Evolutionary conservation across 2,797 vertebrate species (phyloP).

Genomic region (Mastacembelus armatus): DNA sequence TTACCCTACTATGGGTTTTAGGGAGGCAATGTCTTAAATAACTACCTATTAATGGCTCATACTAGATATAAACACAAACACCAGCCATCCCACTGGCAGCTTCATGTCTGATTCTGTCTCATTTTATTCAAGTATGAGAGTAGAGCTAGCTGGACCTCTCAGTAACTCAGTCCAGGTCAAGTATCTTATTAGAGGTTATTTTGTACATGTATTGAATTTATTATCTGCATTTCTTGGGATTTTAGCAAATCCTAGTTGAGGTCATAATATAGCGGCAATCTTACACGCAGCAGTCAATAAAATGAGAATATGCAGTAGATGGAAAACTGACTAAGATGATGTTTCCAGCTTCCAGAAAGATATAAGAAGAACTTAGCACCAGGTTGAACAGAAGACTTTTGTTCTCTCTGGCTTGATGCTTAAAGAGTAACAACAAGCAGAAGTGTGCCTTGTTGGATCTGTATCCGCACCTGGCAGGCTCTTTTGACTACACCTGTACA

Average conservation of each 20-base stretch:
- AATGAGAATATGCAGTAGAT: constrained; percentile 14
- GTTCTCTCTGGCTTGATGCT: constrained; percentile 8
- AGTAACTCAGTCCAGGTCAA: constrained; percentile 63
- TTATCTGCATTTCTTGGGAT: constrained; percentile 39
- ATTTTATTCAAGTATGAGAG: constrained; percentile 74
- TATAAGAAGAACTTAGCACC: constrained; percentile 17
- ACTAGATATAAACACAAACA: constrained; percentile 69
- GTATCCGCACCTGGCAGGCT: neutral
- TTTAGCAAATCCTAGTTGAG: constrained; percentile 54
- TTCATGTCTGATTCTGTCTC: constrained; percentile 67
- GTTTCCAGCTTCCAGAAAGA: neutral
- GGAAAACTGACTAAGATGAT: neutral
- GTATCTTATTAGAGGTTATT: constrained; percentile 42
- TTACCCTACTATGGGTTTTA: constrained; percentile 62
- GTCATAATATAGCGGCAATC: constrained; percentile 45
- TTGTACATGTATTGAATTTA: constrained; percentile 16
- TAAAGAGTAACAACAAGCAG: neutral
- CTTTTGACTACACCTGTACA: neutral
- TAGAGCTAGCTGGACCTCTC: constrained; percentile 62
- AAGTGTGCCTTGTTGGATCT: too few species aligned
- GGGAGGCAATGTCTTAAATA: constrained; percentile 76
- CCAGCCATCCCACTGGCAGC: constrained; percentile 62
- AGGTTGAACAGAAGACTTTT: constrained; percentile 16
- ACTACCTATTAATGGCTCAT: constrained; percentile 72
- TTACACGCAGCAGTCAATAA: constrained; percentile 49